phyloP scores from a whole-genome alignment of 1,140 invertebrate genomes.

The Aphelenchoides fujianensis region DNA sequence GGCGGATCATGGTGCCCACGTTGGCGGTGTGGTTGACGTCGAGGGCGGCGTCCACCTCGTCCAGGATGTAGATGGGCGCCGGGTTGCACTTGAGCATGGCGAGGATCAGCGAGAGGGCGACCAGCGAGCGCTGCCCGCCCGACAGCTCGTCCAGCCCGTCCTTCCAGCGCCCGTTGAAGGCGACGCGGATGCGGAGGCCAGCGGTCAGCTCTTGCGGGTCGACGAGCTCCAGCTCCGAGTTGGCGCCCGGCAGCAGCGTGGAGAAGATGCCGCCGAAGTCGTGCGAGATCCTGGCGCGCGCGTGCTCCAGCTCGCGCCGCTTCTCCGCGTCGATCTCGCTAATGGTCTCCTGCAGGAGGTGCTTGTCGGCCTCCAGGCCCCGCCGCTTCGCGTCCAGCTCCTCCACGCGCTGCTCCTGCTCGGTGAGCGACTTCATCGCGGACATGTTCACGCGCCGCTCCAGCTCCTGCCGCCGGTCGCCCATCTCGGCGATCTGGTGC shows the following conservation, averaged over 20 bases:
- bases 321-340: conserved; percentile 50
- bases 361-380: conserved; percentile 37
- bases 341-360: conserved; percentile 38
- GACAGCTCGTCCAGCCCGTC: conserved; percentile 90
- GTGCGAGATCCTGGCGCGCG: conserved; percentile 62
- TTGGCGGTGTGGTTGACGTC: conserved; percentile 98
- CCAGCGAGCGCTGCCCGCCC: conserved; percentile 79
- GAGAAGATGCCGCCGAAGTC: conserved; percentile 97
- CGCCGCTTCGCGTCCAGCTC: conserved; percentile 37
- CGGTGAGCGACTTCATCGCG: conserved; percentile 44
- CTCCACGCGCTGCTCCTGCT: conserved; percentile 11
- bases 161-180: conserved; percentile 90
- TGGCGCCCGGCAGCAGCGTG: conserved; percentile 76
- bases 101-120: conserved; percentile 90
- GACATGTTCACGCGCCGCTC: conserved; percentile 34
- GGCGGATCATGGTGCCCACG: conserved; percentile 91
- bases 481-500: conserved; percentile 19
- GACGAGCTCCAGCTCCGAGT: conserved; percentile 1
- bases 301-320: conserved; percentile 38
- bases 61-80: conserved; percentile 95
- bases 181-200: conserved; percentile 73
- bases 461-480: conserved; percentile 37
- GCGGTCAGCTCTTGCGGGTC: conserved; percentile 76
- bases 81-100: conserved; percentile 95
- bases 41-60: conserved; percentile 96